phyloP scores from a whole-genome alignment of 2,797 vertebrate species.

The Anguilla marmorata region DNA sequence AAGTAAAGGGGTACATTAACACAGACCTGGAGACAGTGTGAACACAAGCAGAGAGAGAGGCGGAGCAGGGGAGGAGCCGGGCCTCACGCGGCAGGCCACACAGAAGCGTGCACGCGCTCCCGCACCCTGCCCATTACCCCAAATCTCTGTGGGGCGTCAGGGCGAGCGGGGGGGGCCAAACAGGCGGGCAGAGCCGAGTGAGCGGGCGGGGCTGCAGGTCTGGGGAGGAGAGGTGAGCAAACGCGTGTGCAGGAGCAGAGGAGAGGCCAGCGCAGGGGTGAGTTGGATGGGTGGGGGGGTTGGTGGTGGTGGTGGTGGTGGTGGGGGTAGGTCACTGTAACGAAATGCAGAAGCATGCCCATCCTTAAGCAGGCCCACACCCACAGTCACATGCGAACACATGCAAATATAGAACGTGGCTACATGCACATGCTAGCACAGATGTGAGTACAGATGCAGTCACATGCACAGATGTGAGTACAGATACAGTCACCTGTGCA shows the following conservation, averaged over 20 bases:
- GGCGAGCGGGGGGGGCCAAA: neutral
- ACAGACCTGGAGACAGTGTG: neutral
- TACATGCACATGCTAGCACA: neutral
- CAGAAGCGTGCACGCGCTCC: neutral
- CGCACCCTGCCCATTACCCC: neutral
- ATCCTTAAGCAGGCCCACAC: constrained; percentile 35
- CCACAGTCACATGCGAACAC: neutral
- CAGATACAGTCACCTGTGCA: constrained; percentile 37
- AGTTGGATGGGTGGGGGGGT: constrained; percentile 27
- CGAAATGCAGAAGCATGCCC: constrained; percentile 26
- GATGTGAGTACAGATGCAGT: constrained; percentile 43
- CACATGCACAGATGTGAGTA: constrained; percentile 30
- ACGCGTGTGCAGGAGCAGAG: constrained; percentile 32
- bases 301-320: constrained; percentile 24
- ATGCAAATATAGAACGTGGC: neutral
- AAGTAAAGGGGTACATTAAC: neutral
- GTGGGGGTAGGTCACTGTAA: constrained; percentile 36
- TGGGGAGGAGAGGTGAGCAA: neutral
- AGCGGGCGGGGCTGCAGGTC: constrained; percentile 6
- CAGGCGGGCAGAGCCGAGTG: neutral
- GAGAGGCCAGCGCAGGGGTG: constrained; percentile 34
- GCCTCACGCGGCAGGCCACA: constrained; percentile 22
- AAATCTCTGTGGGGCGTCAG: neutral
- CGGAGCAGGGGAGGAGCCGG: constrained; percentile 48
- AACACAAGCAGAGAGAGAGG: constrained; percentile 11